Percentiles rank a stretch among this genome's conserved stretches.
phyloP scores from a whole-genome alignment of 2,797 vertebrate genomes.

The Takifugu rubripes region DNA sequence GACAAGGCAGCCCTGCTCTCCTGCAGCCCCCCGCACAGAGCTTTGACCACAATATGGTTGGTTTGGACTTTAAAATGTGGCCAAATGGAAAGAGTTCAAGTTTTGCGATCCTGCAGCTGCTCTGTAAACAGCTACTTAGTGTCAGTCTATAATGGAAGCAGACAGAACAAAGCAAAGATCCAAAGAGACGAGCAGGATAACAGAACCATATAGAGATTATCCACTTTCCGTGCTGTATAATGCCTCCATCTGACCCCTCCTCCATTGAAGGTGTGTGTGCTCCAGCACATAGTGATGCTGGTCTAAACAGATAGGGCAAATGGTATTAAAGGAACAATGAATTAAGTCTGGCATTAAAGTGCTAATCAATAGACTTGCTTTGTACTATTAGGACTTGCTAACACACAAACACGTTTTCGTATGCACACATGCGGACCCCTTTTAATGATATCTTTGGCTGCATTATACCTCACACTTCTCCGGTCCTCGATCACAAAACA shows the following conservation, averaged over 20 bases:
- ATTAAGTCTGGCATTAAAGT: constrained; percentile 78
- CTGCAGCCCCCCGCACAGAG: constrained; percentile 37
- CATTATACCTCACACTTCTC: constrained; percentile 49
- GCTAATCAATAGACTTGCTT: constrained; percentile 81
- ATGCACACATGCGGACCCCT: constrained; percentile 24
- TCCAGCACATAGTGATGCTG: constrained; percentile 56
- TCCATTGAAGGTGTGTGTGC: constrained; percentile 18
- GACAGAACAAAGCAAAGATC: constrained; percentile 23
- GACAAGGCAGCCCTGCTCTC: constrained; percentile 36
- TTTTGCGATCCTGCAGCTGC: constrained; percentile 16
- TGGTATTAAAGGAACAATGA: constrained; percentile 79
- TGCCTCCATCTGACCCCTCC: constrained; percentile 5
- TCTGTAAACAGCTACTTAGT: constrained; percentile 14
- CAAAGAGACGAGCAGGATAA: constrained; percentile 3
- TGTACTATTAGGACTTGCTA: constrained; percentile 73
- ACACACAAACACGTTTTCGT: neutral
- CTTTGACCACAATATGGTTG: constrained; percentile 17
- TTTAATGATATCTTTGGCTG: constrained; percentile 42
- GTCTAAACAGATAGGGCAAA: constrained; percentile 73
- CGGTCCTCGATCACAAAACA: constrained; percentile 55
- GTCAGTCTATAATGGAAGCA: constrained; percentile 24
- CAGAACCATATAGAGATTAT: constrained; percentile 10
- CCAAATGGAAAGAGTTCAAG: constrained; percentile 33
- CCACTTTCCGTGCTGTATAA: constrained; percentile 23
- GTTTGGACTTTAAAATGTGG: constrained; percentile 32